Base-by-base conservation (phyloP, 2,888 invertebrate species). In the Cistogaster globosa region DNA sequence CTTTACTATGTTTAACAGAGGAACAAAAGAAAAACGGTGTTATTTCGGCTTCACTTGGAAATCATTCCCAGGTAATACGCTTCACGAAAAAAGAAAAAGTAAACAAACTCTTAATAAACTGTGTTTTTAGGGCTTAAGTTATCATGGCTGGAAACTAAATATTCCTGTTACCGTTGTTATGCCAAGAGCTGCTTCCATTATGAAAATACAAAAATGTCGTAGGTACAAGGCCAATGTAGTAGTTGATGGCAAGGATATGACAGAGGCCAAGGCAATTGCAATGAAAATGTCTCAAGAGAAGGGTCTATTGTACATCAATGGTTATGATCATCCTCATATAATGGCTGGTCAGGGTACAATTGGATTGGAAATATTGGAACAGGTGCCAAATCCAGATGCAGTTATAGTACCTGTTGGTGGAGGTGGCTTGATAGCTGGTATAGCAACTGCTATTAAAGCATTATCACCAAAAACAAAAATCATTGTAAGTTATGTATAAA, bases 331-430 rank as follows among this genome's bases (percentile, higher is more conserved):
- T 92, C 98, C 98, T 0, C 96, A 98, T 91, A 97, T 98, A 86
- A 96, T 98, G 94, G 97, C 98, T 0, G 98, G 98, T 0, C 98
- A 98, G 92, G 98, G 98, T 12, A 98, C 98, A 0, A 94, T 98
- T 90, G 98, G 98, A 0, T 93, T 99, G 88, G 98, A 98, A 93
- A 98, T 98, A 82, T 92, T 97, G 32, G 98, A 98, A 89, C 97
- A 98, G 92, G 97, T 98, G 1, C 94, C 96, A 0, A 95, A 97
- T 79, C 95, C 98, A 16, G 98, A 98, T 92, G 98, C 98, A 0
- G 95, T 98, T 38, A 94, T 99, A 22, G 95, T 99, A 18, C 98
- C 98, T 0, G 97, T 98, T 0, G 98, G 98, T 0, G 93, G 93
- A 6, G 98, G 98, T n/a, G 98, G 98, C 0, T 93, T 98, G 2